Evolutionary conservation across 2,888 invertebrate species (phyloP).

Genomic region (Perizoma flavofasciatum): DNA sequence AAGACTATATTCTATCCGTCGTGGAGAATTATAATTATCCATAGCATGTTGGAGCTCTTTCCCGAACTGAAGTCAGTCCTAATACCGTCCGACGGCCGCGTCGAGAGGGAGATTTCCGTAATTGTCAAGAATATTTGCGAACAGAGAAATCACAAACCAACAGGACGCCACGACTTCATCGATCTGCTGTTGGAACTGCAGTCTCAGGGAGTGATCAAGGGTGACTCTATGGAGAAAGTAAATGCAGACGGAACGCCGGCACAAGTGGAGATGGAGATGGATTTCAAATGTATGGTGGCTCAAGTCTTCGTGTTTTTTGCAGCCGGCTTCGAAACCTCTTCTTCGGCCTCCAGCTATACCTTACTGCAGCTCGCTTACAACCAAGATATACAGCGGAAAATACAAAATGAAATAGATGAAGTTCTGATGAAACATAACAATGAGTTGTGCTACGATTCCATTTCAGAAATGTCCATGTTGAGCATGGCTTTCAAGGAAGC

Average conservation of each 20-base stretch:
- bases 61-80: constrained; percentile 49
- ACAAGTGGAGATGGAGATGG: constrained; percentile 55
- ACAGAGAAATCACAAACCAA: constrained; percentile 58
- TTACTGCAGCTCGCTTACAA: constrained; percentile 67
- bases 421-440: constrained; percentile 56
- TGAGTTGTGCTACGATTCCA: constrained; percentile 61
- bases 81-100: constrained; percentile 31
- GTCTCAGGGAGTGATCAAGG: constrained; percentile 55
- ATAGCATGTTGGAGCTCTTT: constrained; percentile 50
- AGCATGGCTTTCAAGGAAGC: constrained; percentile 61
- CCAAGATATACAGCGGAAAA: constrained; percentile 60
- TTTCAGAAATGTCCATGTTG: constrained; percentile 56
- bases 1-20: constrained; percentile 48
- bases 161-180: constrained; percentile 59
- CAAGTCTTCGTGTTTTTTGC: constrained; percentile 67
- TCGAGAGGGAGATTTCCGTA: constrained; percentile 41
- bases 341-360: constrained; percentile 65
- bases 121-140: constrained; percentile 52
- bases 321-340: constrained; percentile 78
- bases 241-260: constrained; percentile 54
- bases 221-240: constrained; percentile 58
- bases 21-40: constrained; percentile 35
- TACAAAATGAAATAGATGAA: constrained; percentile 64
- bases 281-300: constrained; percentile 51
- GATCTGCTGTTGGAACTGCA: constrained; percentile 57